phyloP scores from a whole-genome alignment of 2,113 vertebrate species.

The Natator depressus region DNA sequence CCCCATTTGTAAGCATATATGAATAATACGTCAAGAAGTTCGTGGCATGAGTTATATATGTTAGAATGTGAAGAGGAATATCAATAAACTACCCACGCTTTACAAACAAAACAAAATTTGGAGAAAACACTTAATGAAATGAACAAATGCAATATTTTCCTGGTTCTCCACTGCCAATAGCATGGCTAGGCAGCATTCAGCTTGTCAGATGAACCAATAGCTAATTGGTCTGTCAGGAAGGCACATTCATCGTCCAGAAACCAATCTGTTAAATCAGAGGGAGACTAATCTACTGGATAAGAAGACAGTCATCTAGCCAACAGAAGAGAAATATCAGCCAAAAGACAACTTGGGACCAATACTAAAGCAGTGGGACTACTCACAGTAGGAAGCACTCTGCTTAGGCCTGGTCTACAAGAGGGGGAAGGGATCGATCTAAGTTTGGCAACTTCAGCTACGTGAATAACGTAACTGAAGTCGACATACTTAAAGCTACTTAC shows the following conservation, averaged over 20 bases:
- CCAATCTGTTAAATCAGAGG: background rate
- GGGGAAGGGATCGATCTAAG: no score
- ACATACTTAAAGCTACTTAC: no score
- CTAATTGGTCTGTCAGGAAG: background rate
- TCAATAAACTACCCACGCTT: background rate
- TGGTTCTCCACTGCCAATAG: background rate
- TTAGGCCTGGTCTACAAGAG: no score
- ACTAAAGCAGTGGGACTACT: background rate
- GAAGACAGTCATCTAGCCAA: background rate
- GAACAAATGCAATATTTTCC: background rate
- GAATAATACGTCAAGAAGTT: conserved; percentile 6
- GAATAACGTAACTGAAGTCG: no score
- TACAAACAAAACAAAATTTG: background rate
- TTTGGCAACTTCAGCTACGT: no score
- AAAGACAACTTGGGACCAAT: background rate
- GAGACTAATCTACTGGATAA: background rate
- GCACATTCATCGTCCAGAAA: background rate
- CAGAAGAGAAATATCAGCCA: background rate
- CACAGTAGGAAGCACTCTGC: background rate
- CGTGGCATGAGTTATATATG: background rate
- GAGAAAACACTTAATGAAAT: background rate
- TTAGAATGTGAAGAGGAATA: background rate
- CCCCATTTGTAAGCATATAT: background rate
- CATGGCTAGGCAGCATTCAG: background rate
- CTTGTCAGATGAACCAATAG: background rate